phyloP scores from a whole-genome alignment of 2,888 invertebrate species.

The Harpagoxenus sublaevis region DNA sequence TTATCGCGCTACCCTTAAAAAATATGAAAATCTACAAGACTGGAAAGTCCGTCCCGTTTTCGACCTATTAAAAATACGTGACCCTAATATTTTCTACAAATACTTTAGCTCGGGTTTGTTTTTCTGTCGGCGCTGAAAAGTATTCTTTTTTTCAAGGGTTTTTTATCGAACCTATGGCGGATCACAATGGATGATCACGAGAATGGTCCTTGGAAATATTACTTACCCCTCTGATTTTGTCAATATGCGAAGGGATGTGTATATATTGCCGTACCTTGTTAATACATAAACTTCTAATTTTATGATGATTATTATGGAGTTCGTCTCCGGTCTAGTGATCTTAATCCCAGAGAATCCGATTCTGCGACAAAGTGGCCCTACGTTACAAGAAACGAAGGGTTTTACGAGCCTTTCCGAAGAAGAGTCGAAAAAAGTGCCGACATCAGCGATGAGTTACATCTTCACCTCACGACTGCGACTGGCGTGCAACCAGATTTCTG shows the following conservation, averaged over 20 bases:
- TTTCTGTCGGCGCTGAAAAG: neutral
- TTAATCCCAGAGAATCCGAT: constrained; percentile 76
- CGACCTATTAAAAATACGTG: neutral
- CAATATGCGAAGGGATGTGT: neutral
- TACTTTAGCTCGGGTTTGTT: neutral
- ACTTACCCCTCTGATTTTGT: neutral
- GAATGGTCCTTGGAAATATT: constrained; percentile 36
- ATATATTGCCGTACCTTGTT: neutral
- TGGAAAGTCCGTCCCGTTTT: neutral
- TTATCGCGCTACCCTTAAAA: constrained; percentile 12
- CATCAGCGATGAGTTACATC: constrained; percentile 16
- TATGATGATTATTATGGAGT: constrained; percentile 78
- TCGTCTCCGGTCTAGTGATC: constrained; percentile 52
- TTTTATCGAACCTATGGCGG: constrained; percentile 78
- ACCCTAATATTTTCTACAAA: neutral
- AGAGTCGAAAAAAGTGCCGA: constrained; percentile 41
- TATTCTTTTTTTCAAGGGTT: constrained; percentile 61
- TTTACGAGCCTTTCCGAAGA: constrained; percentile 61
- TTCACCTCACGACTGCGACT: constrained; percentile 21
- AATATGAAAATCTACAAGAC: neutral
- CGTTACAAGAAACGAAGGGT: constrained; percentile 70
- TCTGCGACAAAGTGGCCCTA: constrained; percentile 60
- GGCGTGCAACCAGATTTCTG: neutral
- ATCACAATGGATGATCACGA: constrained; percentile 80
- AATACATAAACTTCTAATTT: constrained; percentile 77